These are phyloP conservation scores for Coleophora flavipennella DNA, from an alignment of 2,888 invertebrate genomes.

Conservation along the genomic window DNA sequence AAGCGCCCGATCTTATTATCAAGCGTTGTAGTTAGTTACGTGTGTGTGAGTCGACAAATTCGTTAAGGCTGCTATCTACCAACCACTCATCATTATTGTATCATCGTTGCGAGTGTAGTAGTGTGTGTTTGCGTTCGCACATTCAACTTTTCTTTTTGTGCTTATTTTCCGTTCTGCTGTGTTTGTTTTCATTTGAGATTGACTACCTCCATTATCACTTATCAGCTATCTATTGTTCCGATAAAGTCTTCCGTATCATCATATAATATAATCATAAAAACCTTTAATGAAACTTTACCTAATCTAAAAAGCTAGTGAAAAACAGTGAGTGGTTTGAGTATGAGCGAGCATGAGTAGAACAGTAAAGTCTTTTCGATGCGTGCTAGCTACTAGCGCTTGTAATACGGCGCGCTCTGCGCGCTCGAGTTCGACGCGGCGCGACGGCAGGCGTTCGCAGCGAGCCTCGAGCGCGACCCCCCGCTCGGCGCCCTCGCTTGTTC, in stretches of 20 bases:
- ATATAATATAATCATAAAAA: no score
- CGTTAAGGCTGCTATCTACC: no score
- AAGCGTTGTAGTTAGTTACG: slow-evolving; percentile 7
- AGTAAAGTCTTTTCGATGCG: slow-evolving; percentile 36
- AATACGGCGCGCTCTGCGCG: no score
- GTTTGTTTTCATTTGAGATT: slow-evolving; percentile 14
- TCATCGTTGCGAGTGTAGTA: slow-evolving; percentile 4
- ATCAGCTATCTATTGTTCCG: no score
- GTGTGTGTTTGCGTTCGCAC: background rate
- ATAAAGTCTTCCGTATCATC: no score
- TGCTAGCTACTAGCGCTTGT: slow-evolving; percentile 34
- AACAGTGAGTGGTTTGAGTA: background rate
- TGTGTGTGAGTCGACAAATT: slow-evolving; percentile 10
- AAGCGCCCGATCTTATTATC: slow-evolving; percentile 21
- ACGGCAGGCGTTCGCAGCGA: no score
- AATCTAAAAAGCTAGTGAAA: background rate
- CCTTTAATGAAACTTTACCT: no score
- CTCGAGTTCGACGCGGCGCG: no score
- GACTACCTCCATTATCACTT: slow-evolving; percentile 9
- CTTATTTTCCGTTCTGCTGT: slow-evolving; percentile 7
- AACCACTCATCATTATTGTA: no score
- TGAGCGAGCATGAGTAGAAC: background rate
- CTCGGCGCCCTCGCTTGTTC: slow-evolving; percentile 30
- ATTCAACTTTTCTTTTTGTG: slow-evolving; percentile 13
- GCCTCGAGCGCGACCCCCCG: slow-evolving; percentile 42